Conservation (phyloP, 1,140 invertebrate genomes). For the Arctopsyche grandis region DNA sequence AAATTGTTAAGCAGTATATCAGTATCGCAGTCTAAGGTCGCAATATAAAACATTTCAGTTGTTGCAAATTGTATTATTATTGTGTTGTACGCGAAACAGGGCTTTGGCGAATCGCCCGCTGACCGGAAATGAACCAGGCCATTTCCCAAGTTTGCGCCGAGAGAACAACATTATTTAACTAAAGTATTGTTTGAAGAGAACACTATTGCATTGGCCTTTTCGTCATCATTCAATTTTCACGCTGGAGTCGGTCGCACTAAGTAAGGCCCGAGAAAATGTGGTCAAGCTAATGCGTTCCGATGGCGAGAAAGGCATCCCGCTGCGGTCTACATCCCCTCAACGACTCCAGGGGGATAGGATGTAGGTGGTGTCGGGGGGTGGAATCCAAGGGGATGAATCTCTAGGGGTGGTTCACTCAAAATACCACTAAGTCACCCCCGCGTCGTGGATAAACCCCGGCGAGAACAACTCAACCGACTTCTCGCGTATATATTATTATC, state of each 20-base stretch:
- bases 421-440: neutral
- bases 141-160: no score
- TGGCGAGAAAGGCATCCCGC: slow-evolving; percentile 34
- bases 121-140: no score
- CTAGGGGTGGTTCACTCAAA: neutral
- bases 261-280: slow-evolving; percentile 23
- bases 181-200: no score
- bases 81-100: no score
- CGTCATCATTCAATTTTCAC: slow-evolving; percentile 26
- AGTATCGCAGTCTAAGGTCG: no score
- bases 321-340: neutral
- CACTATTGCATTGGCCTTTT: neutral
- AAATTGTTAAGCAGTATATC: no score
- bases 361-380: neutral
- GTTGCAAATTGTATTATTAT: no score
- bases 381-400: neutral
- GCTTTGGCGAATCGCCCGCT: no score
- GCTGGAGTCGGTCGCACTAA: slow-evolving; percentile 1
- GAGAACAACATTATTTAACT: no score
- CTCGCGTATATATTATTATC: neutral
- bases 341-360: neutral
- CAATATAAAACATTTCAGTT: no score
- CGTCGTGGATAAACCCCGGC: neutral
- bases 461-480: neutral
- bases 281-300: slow-evolving; percentile 38